Evolutionary conservation across 1,140 invertebrate genomes (phyloP).

Genomic region (Yoshiicerus persimilis): DNA sequence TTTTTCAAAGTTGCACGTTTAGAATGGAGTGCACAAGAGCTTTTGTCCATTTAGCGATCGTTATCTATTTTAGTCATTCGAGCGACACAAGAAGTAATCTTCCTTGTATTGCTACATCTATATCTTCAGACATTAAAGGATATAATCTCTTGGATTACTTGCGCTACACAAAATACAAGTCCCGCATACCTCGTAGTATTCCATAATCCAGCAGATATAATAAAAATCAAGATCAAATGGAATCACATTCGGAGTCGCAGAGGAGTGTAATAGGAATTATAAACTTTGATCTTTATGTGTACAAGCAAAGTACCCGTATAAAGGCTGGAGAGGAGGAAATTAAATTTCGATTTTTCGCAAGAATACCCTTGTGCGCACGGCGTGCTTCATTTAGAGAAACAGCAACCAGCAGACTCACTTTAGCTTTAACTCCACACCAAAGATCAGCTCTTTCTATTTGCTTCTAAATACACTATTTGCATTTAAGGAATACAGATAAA

Average conservation of each 20-base stretch:
- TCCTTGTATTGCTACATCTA: not conserved
- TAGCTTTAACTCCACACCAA: not conserved
- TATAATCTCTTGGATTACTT: not conserved
- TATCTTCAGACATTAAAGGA: not conserved
- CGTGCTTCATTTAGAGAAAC: not conserved
- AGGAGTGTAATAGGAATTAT: not conserved
- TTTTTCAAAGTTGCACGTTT: not conserved
- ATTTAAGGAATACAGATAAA: not conserved
- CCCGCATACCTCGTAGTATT: not conserved
- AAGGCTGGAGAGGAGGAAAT: not conserved
- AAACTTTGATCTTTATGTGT: not conserved
- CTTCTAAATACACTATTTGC: no score
- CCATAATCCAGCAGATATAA: not conserved
- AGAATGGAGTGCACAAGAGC: not conserved
- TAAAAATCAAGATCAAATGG: not conserved
- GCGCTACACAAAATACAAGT: not conserved
- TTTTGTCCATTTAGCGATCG: not conserved
- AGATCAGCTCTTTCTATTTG: not conserved
- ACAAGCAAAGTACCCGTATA: not conserved
- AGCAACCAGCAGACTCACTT: not conserved
- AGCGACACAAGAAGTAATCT: not conserved
- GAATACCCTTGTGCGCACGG: conserved; percentile 4
- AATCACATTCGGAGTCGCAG: not conserved
- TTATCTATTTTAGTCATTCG: not conserved
- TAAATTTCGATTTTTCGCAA: conserved; percentile 35